These are phyloP conservation scores for Struthidea cinerea DNA, from an alignment of 2,113 vertebrate species.

Conservation along the genomic window DNA sequence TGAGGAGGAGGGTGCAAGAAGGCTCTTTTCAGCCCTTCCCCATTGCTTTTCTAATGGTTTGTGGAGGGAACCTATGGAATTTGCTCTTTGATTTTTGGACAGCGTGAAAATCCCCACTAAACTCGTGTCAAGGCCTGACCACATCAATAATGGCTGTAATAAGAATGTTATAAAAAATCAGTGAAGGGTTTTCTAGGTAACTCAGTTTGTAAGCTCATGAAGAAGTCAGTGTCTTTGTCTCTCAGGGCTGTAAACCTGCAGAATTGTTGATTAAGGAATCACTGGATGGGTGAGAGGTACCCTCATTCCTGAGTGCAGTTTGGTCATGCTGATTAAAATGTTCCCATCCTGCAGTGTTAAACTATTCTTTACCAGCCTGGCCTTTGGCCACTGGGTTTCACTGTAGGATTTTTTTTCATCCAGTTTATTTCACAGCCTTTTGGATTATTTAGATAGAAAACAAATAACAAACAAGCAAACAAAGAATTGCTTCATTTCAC, in stretches of 20 bases:
- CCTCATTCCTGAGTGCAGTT: slow-evolving; percentile 3
- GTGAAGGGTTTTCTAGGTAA: background rate
- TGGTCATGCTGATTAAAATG: slow-evolving; percentile 37
- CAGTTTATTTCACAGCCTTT: slow-evolving; percentile 25
- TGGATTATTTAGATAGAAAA: slow-evolving; percentile 31
- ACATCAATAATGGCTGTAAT: background rate
- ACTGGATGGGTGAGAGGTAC: background rate
- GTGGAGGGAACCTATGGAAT: background rate
- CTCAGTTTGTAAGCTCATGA: background rate
- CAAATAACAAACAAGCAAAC: background rate
- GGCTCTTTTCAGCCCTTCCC: background rate
- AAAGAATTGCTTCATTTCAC: background rate
- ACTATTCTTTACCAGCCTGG: slow-evolving; percentile 2
- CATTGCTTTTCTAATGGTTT: background rate
- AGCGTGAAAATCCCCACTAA: background rate
- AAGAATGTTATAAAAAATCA: background rate
- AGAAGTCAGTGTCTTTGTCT: background rate
- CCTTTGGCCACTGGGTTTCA: slow-evolving; percentile 16
- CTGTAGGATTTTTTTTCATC: background rate
- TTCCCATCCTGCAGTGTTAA: slow-evolving; percentile 31
- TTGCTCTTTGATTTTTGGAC: background rate
- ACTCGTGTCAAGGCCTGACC: background rate
- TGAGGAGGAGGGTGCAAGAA: background rate
- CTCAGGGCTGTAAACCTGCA: background rate
- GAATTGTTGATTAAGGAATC: background rate